Conservation (phyloP, 2,113 vertebrate species). For the Heloderma charlesbogerti region DNA sequence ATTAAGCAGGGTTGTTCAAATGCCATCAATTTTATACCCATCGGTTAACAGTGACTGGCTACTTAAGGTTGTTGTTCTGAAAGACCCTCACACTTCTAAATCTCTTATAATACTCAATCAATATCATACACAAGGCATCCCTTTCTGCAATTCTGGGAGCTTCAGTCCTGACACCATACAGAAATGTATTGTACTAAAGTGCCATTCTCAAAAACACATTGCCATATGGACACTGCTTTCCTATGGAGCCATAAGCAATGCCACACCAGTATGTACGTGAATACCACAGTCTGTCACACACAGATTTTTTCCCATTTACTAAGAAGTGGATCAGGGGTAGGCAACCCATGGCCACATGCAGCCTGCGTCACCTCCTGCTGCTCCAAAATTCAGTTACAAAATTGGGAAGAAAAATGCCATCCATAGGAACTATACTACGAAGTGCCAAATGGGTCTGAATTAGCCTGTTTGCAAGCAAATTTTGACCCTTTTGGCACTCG, state of each 20-base stretch:
- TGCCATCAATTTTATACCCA: constrained; percentile 53
- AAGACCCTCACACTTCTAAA: constrained; percentile 26
- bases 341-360: too few species aligned
- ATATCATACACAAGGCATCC: constrained; percentile 31
- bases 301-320: neutral
- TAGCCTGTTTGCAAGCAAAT: too few species aligned
- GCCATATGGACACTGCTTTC: neutral
- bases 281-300: neutral
- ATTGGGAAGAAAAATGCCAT: too few species aligned
- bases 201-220: neutral
- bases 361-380: too few species aligned
- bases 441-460: neutral
- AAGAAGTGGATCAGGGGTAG: neutral
- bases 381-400: too few species aligned
- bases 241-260: neutral
- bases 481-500: too few species aligned
- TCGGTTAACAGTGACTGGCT: constrained; percentile 56
- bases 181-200: neutral
- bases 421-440: too few species aligned
- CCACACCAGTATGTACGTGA: neutral
- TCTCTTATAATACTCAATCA: constrained; percentile 47
- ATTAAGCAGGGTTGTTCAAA: constrained; percentile 68
- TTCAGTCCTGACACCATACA: neutral
- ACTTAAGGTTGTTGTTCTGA: constrained; percentile 49
- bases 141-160: neutral